phyloP scores from a whole-genome alignment of 2,113 vertebrate genomes.

The Glareola pratincola region DNA sequence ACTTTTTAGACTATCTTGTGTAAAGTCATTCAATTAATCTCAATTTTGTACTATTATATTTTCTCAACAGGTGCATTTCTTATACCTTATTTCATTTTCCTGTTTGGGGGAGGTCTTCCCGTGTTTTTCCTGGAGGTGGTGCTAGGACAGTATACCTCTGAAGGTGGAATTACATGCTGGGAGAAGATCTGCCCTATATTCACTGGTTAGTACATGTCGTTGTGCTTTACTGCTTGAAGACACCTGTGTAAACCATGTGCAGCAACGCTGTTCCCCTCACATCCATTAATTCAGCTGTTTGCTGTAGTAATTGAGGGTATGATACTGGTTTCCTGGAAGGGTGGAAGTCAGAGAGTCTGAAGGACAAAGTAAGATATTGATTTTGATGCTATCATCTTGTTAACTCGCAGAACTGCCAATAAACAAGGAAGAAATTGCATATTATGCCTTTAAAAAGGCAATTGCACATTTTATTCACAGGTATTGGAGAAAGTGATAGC shows the following conservation, averaged over 20 bases:
- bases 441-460: background rate
- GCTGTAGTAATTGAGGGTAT: background rate
- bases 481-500: background rate
- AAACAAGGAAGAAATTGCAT: background rate
- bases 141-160: conserved; percentile 96
- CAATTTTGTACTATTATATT: background rate
- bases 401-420: background rate
- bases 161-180: conserved; percentile 99
- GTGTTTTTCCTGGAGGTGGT: conserved; percentile 98
- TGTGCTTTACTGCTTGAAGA: background rate
- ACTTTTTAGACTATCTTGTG: background rate
- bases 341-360: conserved; percentile 31
- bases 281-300: background rate
- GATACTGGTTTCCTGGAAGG: conserved; percentile 23
- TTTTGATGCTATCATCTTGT: conserved; percentile 10
- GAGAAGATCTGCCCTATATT: conserved; percentile 97
- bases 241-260: background rate
- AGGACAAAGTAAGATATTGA: conserved; percentile 17
- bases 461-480: background rate
- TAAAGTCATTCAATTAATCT: background rate
- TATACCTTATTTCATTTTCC: conserved; percentile 98
- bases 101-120: conserved; percentile 95
- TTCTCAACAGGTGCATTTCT: conserved; percentile 91
- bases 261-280: background rate
- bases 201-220: conserved; percentile 82